Base-by-base conservation (phyloP, 1,140 invertebrate species). In the Euschistus heros region DNA sequence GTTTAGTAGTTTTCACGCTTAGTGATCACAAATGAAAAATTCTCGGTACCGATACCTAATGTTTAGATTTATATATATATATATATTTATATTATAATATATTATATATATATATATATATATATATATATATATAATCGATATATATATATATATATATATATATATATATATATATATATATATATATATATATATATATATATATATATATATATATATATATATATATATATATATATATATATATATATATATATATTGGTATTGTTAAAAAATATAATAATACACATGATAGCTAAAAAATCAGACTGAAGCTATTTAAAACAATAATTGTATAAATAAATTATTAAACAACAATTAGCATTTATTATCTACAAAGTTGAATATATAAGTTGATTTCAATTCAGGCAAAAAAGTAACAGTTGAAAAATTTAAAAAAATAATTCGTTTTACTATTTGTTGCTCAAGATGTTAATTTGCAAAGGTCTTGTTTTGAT, bases 31-130 rank as follows among this genome's bases (percentile, higher is more conserved):
- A 44, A 44, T 44, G 17, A 44, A 44, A 17, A 44, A 17, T 17
- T 44, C 42, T 44, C 42, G 42, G 42, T 17, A 17, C 8, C 7
- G 17, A 44, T 7, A 10, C 42, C 17, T 10, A 44, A 44, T 44
- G 17, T 44, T 10, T 44, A 44, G 7, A 44, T 44, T 10, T 44
- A 44, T 44, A 44, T 44, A 44, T 44, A 44, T 44, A 44, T 44
- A 44, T 44, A 44, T 44, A 44, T 44, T 10, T 44, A 44, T 44
- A 44, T 44, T 10, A n/a, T n/a, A n/a, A n/a, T n/a, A n/a, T n/a
- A n/a, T n/a, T n/a, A n/a, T 44, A 44, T 44, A 44, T 44, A 44
- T 44, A 44, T 44, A 44, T 44, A 44, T 44, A 44, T 44, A 44
- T 44, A 44, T 44, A 44, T 44, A 44, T 44, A 44, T 44, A 44